Conservation (phyloP, 2,888 invertebrate species). For the Selenia dentaria region DNA sequence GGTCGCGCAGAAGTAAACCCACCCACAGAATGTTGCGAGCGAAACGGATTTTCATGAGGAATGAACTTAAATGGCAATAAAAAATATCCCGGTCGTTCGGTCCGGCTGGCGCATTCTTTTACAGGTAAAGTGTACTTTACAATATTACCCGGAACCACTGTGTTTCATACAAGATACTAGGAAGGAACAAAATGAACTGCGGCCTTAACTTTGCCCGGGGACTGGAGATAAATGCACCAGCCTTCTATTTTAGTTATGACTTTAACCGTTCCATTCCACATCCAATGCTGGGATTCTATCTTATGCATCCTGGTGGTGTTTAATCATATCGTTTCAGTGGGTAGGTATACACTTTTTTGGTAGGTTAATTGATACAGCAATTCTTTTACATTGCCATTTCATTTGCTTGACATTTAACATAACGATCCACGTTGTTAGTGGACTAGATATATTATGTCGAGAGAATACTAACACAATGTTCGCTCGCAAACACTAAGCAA, state of each 20-base stretch:
- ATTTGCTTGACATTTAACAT: too few relatives aligned
- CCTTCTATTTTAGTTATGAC: slow-evolving; percentile 60
- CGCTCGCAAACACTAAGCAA: too few relatives aligned
- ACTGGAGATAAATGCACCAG: slow-evolving; percentile 59
- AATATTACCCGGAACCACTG: slow-evolving; percentile 51
- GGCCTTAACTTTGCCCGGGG: slow-evolving; percentile 51
- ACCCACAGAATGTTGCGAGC: slow-evolving; percentile 26
- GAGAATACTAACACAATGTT: too few relatives aligned
- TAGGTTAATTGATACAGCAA: too few relatives aligned
- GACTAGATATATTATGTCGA: too few relatives aligned
- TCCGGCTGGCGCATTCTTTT: slow-evolving; percentile 42
- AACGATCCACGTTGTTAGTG: too few relatives aligned
- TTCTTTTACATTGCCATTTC: too few relatives aligned
- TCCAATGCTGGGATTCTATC: too few relatives aligned
- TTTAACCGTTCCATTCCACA: slow-evolving; percentile 39
- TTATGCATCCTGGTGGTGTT: too few relatives aligned
- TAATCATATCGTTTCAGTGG: too few relatives aligned
- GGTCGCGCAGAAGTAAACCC: slow-evolving; percentile 18
- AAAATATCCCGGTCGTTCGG: slow-evolving; percentile 35
- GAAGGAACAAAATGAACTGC: slow-evolving; percentile 57
- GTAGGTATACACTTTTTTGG: too few relatives aligned
- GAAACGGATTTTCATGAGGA: slow-evolving; percentile 35
- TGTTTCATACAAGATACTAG: slow-evolving; percentile 56
- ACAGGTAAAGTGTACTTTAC: slow-evolving; percentile 54
- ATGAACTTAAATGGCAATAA: slow-evolving; percentile 38